These are phyloP conservation scores for Charaxes varanes DNA, from an alignment of 1,140 invertebrate species.

Conservation along the genomic window DNA sequence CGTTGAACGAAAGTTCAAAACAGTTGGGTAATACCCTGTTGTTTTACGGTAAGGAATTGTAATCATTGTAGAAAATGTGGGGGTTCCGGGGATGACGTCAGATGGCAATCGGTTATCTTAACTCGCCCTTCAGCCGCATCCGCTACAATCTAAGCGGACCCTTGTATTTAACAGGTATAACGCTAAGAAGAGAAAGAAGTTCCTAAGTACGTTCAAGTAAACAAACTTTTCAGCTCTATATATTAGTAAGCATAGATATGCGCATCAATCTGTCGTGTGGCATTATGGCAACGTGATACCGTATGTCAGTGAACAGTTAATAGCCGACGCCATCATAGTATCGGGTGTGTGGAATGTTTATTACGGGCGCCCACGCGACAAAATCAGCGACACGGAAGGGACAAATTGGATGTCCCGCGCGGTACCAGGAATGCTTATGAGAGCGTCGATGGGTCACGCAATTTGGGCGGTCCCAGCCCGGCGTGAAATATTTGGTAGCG, in stretches of 20 bases:
- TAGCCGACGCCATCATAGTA: conserved; percentile 5
- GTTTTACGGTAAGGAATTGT: conserved; percentile 15
- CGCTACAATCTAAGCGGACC: no score
- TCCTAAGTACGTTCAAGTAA: no score
- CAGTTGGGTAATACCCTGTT: conserved; percentile 16
- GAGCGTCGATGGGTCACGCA: conserved; percentile 13
- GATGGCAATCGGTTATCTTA: no score
- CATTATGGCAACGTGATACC: conserved; percentile 8
- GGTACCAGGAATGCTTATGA: conserved; percentile 29
- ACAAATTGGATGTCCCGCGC: conserved; percentile 42
- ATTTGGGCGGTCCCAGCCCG: conserved; percentile 32
- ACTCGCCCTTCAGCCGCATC: no score
- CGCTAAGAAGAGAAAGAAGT: conserved; percentile 4
- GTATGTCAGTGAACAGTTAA: conserved; percentile 5
- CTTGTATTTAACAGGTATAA: conserved; percentile 19
- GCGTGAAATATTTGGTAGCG: conserved; percentile 57
- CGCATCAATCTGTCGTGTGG: no score
- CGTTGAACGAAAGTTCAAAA: conserved; percentile 22
- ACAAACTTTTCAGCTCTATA: no score
- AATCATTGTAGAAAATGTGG: conserved; percentile 16
- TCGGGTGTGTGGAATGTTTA: conserved; percentile 23
- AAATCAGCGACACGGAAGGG: conserved; percentile 48
- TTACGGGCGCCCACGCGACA: conserved; percentile 25
- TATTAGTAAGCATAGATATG: no score
- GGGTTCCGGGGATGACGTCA: no score